phyloP scores from a whole-genome alignment of 2,797 vertebrate species.

The Artibeus jamaicensis region DNA sequence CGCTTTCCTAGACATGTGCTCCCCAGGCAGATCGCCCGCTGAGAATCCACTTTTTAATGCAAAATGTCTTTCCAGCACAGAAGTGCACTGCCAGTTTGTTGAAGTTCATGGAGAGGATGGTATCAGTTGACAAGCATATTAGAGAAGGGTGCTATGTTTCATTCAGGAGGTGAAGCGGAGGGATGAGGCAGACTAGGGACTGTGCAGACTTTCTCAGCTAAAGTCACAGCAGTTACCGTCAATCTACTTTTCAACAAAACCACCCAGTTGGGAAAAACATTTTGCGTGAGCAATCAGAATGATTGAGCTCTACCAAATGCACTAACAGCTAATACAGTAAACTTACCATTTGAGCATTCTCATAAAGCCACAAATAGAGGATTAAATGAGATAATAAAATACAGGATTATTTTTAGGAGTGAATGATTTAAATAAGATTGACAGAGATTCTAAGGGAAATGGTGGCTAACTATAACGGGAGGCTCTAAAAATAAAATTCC shows the following conservation, averaged over 20 bases:
- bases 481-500: slow-evolving; percentile 21
- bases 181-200: background rate
- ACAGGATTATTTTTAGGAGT: slow-evolving; percentile 23
- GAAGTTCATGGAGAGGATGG: slow-evolving; percentile 35
- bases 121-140: background rate
- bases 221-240: background rate
- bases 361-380: background rate
- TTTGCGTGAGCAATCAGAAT: background rate
- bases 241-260: background rate
- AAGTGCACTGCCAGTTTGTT: slow-evolving; percentile 35
- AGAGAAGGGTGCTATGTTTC: background rate
- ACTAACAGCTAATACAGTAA: background rate
- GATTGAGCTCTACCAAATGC: background rate
- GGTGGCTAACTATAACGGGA: background rate
- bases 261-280: background rate
- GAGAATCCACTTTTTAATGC: slow-evolving; percentile 55
- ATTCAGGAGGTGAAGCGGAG: background rate
- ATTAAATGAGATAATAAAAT: background rate
- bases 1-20: slow-evolving; percentile 53
- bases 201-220: background rate
- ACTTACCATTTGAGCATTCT: slow-evolving; percentile 11
- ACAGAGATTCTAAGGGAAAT: background rate
- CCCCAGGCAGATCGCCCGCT: slow-evolving; percentile 41
- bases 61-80: slow-evolving; percentile 55
- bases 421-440: slow-evolving; percentile 23